These are phyloP conservation scores for Margarornis squamiger DNA, from an alignment of 2,797 vertebrate species.

Conservation along the genomic window DNA sequence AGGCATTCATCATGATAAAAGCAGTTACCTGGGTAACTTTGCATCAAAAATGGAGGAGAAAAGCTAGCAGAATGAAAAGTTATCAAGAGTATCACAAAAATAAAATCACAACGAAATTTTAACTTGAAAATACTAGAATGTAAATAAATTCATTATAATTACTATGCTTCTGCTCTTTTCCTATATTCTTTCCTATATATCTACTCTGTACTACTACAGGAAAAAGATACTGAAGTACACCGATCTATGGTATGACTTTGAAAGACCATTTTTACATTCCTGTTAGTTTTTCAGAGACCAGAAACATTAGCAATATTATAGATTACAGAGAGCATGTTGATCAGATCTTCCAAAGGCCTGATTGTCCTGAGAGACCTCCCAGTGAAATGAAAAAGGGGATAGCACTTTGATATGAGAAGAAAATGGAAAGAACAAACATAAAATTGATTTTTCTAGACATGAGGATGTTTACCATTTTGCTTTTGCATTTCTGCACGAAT, in stretches of 20 bases:
- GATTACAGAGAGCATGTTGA: neutral
- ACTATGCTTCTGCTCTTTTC: neutral
- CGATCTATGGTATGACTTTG: neutral
- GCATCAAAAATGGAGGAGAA: neutral
- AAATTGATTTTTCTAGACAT: neutral
- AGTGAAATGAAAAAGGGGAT: neutral
- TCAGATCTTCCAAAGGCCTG: neutral
- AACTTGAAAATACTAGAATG: neutral
- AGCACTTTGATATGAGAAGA: neutral
- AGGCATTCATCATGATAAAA: neutral
- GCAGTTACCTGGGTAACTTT: neutral
- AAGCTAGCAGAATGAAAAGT: neutral
- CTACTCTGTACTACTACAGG: neutral
- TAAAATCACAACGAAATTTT: neutral
- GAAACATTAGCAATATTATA: neutral
- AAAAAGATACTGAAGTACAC: neutral
- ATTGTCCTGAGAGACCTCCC: neutral
- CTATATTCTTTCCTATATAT: neutral
- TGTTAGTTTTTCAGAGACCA: neutral
- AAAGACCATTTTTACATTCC: neutral
- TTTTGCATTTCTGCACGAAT: neutral
- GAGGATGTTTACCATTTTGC: neutral
- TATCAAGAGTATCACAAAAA: neutral
- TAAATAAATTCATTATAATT: neutral
- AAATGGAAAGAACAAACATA: neutral